A percentile compares a stretch with the other conserved stretches of the same genome.
These are phyloP conservation scores for Hippocampus abdominalis DNA, from an alignment of 2,113 vertebrate genomes.

Conservation along the genomic window DNA sequence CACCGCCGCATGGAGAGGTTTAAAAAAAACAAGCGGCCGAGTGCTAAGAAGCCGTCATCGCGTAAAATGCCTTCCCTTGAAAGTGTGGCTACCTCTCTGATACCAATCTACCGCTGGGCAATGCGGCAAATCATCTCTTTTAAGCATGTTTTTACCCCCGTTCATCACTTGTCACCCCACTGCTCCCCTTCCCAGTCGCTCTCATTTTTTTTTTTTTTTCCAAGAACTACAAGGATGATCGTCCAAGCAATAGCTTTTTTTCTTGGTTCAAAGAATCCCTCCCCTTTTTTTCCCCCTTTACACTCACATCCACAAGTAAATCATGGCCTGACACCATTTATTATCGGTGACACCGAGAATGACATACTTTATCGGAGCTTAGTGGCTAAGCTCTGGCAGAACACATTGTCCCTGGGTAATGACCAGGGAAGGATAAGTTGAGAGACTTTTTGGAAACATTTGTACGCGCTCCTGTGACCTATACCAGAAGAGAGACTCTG, in stretches of 20 bases:
- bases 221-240: background rate
- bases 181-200: background rate
- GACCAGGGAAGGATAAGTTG: background rate
- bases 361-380: background rate
- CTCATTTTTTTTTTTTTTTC: background rate
- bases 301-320: slow-evolving; percentile 2
- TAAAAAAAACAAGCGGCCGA: background rate
- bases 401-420: background rate
- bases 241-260: background rate
- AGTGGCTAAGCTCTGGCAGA: background rate
- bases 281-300: background rate
- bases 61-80: slow-evolving; percentile 2
- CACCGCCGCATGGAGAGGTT: background rate
- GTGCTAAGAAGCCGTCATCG: slow-evolving; percentile 6
- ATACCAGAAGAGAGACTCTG: background rate
- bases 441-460: background rate
- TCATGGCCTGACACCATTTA: background rate
- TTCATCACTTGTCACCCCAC: slow-evolving; percentile 3
- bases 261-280: background rate
- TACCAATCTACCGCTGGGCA: background rate
- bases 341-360: background rate
- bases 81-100: background rate
- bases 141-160: background rate
- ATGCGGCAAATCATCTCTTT: slow-evolving; percentile 1
- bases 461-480: background rate